phyloP scores from a whole-genome alignment of 1,140 invertebrate genomes.

The Thaumetopoea pityocampa region DNA sequence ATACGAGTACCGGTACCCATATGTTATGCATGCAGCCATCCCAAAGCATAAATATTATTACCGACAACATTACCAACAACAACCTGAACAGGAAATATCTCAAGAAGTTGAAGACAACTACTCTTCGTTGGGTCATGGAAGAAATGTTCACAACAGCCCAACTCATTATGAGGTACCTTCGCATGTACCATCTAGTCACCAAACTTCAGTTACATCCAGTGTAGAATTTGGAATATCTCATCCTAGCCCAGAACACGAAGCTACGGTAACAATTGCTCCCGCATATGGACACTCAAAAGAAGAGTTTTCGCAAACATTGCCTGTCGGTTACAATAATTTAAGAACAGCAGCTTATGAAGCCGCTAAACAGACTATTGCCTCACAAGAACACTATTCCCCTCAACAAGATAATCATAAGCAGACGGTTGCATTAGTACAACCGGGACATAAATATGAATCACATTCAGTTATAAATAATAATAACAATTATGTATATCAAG shows the following conservation, averaged over 20 bases:
- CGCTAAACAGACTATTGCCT: conserved; percentile 1
- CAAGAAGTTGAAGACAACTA: conserved; percentile 9
- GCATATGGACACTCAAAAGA: conserved; percentile 9
- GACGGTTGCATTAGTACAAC: conserved; percentile 34
- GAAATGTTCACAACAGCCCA: conserved; percentile 6
- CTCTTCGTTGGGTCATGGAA: conserved; percentile 4
- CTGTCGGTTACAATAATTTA: conserved; percentile 3
- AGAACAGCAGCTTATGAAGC: conserved; percentile 19
- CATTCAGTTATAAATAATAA: conserved; percentile 22
- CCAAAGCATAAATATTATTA: conserved; percentile 41
- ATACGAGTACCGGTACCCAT: conserved; percentile 54
- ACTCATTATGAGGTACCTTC: conserved; percentile 11
- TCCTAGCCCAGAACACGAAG: conserved; percentile 1
- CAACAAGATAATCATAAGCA: conserved; percentile 34
- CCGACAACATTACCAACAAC: conserved; percentile 40
- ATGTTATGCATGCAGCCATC: conserved; percentile 34
- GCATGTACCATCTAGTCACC: conserved; percentile 1
- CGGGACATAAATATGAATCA: conserved; percentile 33
- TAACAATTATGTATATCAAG: conserved; percentile 43
- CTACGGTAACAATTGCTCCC: conserved; percentile 1
- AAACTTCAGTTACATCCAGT: conserved; percentile 1
- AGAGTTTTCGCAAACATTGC: conserved; percentile 6
- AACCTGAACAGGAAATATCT: conserved; percentile 11
- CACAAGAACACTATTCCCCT: conserved; percentile 28
- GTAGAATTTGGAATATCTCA: conserved; percentile 1